Conservation (phyloP, 1,140 invertebrate species). For the Phenacoccus solenopsis region DNA sequence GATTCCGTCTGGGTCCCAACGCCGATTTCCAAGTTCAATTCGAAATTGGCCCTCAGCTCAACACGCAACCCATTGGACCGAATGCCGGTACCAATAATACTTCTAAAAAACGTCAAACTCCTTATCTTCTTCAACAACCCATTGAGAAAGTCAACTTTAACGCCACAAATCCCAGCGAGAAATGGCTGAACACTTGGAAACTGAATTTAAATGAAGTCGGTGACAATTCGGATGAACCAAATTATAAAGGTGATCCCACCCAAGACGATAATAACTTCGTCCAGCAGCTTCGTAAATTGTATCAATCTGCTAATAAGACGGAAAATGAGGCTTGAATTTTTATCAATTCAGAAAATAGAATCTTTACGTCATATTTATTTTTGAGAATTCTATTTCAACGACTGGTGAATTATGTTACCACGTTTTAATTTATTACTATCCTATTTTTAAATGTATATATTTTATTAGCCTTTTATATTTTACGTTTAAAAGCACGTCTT, state of each 20-base stretch:
- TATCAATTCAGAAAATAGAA: no score
- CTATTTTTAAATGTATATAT: no score
- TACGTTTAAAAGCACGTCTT: no score
- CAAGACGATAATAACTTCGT: not conserved
- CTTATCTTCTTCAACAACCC: not conserved
- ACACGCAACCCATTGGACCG: slow-evolving; percentile 44
- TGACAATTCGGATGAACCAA: not conserved
- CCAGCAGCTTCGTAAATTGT: not conserved
- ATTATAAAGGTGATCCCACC: not conserved
- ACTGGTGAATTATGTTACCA: no score
- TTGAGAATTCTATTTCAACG: no score
- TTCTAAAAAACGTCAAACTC: not conserved
- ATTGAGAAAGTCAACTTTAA: not conserved
- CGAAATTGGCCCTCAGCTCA: slow-evolving; percentile 59
- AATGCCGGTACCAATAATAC: not conserved
- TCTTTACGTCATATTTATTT: no score
- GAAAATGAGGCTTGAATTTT: no score
- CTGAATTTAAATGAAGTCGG: not conserved
- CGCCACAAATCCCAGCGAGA: not conserved
- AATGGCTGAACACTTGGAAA: slow-evolving; percentile 18
- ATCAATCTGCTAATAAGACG: no score
- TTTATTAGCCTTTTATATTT: no score
- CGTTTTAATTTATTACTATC: no score
- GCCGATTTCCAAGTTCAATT: slow-evolving; percentile 64
- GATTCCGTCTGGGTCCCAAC: slow-evolving; percentile 61